phyloP scores from a whole-genome alignment of 2,888 invertebrate genomes.

The Piscicola geometra region DNA sequence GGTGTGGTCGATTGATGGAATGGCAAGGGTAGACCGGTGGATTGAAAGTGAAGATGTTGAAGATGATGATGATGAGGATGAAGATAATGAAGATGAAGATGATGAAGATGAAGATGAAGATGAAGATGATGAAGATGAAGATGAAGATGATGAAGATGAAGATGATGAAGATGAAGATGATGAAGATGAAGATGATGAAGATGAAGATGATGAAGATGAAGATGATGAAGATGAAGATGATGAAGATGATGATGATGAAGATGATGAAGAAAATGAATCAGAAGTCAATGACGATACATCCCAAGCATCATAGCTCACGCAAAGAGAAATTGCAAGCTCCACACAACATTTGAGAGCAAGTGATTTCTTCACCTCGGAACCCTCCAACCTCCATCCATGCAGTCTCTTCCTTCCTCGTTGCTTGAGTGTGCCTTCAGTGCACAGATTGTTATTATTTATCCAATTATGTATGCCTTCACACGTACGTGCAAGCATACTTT shows the following conservation, averaged over 20 bases:
- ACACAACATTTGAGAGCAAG: too few species aligned
- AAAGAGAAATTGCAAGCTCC: too few species aligned
- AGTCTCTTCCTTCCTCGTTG: too few species aligned
- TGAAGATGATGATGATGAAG: constrained; percentile 19
- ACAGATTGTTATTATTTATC: too few species aligned
- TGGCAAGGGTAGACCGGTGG: not conserved
- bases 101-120: constrained; percentile 26
- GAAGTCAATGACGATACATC: constrained; percentile 5
- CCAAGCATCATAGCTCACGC: too few species aligned
- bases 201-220: constrained; percentile 17
- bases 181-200: constrained; percentile 27
- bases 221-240: constrained; percentile 19
- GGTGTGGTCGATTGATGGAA: too few species aligned
- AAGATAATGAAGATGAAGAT: constrained; percentile 20
- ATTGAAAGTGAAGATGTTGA: constrained; percentile 13
- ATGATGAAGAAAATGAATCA: constrained; percentile 1
- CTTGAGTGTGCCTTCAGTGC: too few species aligned
- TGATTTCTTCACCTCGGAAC: too few species aligned
- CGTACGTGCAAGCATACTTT: too few species aligned
- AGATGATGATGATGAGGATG: constrained; percentile 26
- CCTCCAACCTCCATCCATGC: too few species aligned
- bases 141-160: constrained; percentile 28
- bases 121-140: constrained; percentile 27
- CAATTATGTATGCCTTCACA: too few species aligned
- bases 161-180: constrained; percentile 48